Conservation (phyloP, 1,140 invertebrate genomes). For the Amyelois transitella region DNA sequence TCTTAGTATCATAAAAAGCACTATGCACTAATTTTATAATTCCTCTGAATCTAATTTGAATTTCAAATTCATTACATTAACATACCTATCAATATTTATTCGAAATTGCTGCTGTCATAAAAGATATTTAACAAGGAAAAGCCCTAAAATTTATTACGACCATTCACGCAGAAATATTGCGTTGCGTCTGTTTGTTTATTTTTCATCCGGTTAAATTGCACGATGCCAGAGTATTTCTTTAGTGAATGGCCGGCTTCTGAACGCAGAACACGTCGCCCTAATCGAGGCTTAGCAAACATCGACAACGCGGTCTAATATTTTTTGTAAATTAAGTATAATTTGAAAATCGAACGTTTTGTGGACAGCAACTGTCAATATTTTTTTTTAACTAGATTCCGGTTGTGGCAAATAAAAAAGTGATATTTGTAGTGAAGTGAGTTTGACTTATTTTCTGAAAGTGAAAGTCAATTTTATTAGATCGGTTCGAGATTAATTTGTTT, state of each 20-base stretch:
- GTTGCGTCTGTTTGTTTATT: background rate
- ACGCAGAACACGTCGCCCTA: background rate
- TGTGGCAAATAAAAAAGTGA: background rate
- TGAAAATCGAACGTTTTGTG: background rate
- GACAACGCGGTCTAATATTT: background rate
- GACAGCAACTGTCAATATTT: background rate
- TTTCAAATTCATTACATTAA: background rate
- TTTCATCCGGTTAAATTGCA: background rate
- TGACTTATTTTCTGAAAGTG: background rate
- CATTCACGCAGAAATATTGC: background rate
- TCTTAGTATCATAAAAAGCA: no score
- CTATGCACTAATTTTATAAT: no score
- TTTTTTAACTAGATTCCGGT: background rate
- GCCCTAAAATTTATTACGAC: background rate
- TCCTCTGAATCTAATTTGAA: no score
- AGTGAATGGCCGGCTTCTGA: background rate
- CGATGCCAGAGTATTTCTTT: background rate
- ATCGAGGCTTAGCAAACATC: background rate
- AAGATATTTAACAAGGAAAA: background rate
- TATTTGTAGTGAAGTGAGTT: background rate
- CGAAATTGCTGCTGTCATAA: background rate
- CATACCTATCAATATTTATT: background rate
- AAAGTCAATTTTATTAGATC: background rate
- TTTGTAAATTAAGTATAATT: background rate
- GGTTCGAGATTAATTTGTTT: background rate